These are phyloP conservation scores for Smithornis capensis DNA, from an alignment of 2,113 vertebrate genomes.

Conservation along the genomic window DNA sequence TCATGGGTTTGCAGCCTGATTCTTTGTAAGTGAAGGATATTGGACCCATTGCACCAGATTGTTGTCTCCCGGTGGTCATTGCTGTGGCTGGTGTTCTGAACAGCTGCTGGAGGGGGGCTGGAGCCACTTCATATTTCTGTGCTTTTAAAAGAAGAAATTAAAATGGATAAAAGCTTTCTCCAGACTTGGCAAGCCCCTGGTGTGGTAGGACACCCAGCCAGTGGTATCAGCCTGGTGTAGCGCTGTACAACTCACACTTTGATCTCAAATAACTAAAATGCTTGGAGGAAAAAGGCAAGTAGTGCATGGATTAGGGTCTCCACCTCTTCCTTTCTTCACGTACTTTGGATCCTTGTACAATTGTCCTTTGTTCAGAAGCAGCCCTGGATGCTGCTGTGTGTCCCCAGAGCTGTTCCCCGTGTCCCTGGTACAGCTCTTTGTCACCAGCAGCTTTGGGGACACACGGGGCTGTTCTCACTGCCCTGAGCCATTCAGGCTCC, in stretches of 20 bases:
- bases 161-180: neutral
- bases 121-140: neutral
- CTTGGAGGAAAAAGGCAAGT: neutral
- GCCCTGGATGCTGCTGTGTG: neutral
- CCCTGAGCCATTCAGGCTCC: neutral
- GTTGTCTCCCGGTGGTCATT: neutral
- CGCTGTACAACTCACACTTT: neutral
- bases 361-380: neutral
- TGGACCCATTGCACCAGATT: neutral
- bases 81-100: neutral
- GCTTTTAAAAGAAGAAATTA: neutral
- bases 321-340: neutral
- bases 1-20: neutral
- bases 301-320: neutral
- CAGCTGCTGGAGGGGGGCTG: neutral
- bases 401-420: neutral
- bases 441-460: neutral
- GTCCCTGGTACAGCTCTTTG: neutral
- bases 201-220: neutral
- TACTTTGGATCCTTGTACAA: neutral
- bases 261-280: neutral
- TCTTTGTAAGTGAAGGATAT: fast-evolving
- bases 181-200: neutral
- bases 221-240: neutral
- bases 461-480: neutral